Percentiles rank a stretch among this genome's conserved stretches.
Evolutionary conservation across 2,888 invertebrate genomes (phyloP).

Genomic region (Leucania comma): DNA sequence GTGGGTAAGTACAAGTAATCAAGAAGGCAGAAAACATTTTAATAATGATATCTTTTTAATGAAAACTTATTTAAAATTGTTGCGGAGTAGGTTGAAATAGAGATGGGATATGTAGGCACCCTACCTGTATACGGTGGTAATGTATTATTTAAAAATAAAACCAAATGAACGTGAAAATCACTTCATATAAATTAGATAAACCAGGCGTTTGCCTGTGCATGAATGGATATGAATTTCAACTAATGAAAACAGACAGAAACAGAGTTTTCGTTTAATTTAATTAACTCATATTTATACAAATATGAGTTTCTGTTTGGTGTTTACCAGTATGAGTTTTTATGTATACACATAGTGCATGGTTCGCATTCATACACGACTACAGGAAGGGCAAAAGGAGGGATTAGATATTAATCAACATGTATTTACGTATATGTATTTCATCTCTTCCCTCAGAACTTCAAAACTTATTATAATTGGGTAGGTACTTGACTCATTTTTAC

Average conservation of each 20-base stretch:
- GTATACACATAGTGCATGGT: neutral
- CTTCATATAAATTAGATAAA: neutral
- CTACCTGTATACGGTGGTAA: too few relatives aligned
- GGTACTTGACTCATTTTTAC: too few relatives aligned
- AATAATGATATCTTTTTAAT: neutral
- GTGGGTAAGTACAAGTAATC: neutral
- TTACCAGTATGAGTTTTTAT: too few relatives aligned
- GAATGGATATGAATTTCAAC: constrained; percentile 1
- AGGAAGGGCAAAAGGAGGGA: too few relatives aligned
- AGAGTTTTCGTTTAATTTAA: neutral
- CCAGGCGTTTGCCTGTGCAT: too few relatives aligned
- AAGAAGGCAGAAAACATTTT: neutral
- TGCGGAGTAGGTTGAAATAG: too few relatives aligned
- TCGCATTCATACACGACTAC: neutral
- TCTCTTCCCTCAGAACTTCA: too few relatives aligned
- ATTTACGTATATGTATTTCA: too few relatives aligned
- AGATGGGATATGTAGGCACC: too few relatives aligned
- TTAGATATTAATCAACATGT: too few relatives aligned
- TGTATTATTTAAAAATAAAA: neutral
- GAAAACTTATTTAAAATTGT: neutral
- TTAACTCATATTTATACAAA: neutral
- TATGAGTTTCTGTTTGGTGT: too few relatives aligned
- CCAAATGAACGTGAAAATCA: neutral
- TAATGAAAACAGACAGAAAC: neutral
- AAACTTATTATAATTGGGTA: too few relatives aligned